These are phyloP conservation scores for Deroptyus accipitrinus DNA, from an alignment of 2,113 vertebrate genomes.

Conservation along the genomic window DNA sequence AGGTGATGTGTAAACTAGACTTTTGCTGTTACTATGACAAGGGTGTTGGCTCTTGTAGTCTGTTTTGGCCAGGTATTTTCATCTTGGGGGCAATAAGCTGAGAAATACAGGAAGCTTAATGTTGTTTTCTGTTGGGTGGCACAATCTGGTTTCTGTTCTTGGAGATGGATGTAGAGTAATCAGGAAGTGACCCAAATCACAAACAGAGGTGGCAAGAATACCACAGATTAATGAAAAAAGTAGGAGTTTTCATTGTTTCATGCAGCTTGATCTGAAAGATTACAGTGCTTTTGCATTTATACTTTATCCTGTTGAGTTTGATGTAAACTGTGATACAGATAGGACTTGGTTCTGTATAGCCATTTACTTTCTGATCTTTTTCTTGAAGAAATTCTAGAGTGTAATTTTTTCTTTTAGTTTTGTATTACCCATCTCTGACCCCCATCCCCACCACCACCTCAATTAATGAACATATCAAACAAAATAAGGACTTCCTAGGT, in stretches of 20 bases:
- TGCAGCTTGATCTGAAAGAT: neutral
- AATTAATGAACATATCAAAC: neutral
- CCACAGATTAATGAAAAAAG: neutral
- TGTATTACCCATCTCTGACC: neutral
- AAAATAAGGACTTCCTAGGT: neutral
- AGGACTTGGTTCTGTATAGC: neutral
- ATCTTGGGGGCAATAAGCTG: neutral
- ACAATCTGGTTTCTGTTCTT: neutral
- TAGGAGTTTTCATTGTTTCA: neutral
- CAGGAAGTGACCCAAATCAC: neutral
- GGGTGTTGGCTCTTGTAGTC: neutral
- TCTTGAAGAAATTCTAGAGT: neutral
- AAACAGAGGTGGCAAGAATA: neutral
- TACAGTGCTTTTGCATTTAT: neutral
- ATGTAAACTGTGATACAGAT: neutral
- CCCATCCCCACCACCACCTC: neutral
- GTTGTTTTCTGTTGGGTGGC: neutral
- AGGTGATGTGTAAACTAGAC: neutral
- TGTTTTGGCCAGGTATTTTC: neutral
- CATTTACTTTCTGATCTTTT: neutral
- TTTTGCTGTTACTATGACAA: neutral
- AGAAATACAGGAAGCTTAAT: neutral
- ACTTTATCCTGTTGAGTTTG: fast-evolving
- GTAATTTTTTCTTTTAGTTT: neutral
- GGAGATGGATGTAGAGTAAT: neutral